These are phyloP conservation scores for Solenodon paradoxus DNA, from an alignment of 2,113 vertebrate genomes.

Conservation along the genomic window DNA sequence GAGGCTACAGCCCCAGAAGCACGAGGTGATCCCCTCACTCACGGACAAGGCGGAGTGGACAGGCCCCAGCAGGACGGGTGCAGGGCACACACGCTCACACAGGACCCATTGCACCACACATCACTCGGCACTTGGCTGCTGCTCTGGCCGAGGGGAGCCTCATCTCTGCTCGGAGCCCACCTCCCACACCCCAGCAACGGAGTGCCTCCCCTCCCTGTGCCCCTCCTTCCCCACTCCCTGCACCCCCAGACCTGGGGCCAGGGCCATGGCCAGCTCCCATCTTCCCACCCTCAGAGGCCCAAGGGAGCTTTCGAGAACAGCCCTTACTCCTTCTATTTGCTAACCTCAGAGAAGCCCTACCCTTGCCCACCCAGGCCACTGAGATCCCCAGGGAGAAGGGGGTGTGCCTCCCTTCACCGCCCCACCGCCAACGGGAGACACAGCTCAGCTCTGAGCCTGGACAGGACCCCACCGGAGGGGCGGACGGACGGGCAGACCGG, in stretches of 20 bases:
- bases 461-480: too few relatives aligned
- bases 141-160: not conserved
- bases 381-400: too few relatives aligned
- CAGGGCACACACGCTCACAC: not conserved
- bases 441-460: too few relatives aligned
- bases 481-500: too few relatives aligned
- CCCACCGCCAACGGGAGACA: too few relatives aligned
- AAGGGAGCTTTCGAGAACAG: not conserved
- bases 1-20: not conserved
- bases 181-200: not conserved
- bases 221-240: too few relatives aligned
- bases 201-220: not conserved
- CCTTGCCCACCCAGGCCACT: rapidly evolving
- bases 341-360: not conserved
- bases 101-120: not conserved
- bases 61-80: constrained; percentile 65
- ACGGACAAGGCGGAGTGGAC: constrained; percentile 29
- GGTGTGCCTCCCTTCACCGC: too few relatives aligned
- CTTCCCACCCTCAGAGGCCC: not conserved
- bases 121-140: rapidly evolving
- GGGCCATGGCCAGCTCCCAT: rapidly evolving
- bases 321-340: not conserved
- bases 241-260: not conserved
- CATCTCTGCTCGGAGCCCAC: not conserved
- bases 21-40: too few relatives aligned